Conservation (phyloP, 2,113 vertebrate genomes). For the Centrocercus urophasianus region DNA sequence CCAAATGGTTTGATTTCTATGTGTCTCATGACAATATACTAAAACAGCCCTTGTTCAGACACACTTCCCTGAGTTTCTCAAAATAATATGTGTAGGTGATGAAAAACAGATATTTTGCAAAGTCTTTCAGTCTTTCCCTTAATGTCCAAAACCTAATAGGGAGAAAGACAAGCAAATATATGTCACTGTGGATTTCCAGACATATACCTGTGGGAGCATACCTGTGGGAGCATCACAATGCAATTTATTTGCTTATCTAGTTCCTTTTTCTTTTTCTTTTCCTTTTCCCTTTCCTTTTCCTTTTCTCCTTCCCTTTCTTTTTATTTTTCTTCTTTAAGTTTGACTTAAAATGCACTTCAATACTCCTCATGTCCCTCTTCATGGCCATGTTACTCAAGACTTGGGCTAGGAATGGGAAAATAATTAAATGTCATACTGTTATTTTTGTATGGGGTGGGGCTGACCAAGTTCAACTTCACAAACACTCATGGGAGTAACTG, state of each 20-base stretch:
- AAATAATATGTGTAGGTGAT: not conserved
- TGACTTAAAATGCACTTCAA: not conserved
- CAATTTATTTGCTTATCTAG: not conserved
- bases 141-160: not conserved
- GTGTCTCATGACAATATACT: not conserved
- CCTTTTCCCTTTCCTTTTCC: too few relatives aligned
- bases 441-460: not conserved
- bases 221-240: not conserved
- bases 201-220: not conserved
- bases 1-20: not conserved
- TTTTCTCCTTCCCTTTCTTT: not conserved
- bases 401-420: not conserved
- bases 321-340: not conserved
- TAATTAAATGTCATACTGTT: not conserved
- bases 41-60: not conserved
- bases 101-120: not conserved
- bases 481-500: rapidly evolving
- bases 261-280: not conserved
- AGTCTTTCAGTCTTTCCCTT: not conserved
- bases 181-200: not conserved
- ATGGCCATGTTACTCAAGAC: not conserved
- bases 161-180: not conserved
- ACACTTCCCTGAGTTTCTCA: not conserved
- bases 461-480: not conserved
- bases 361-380: not conserved